These are phyloP conservation scores for Spilarctia lutea DNA, from an alignment of 2,888 invertebrate genomes.

Conservation along the genomic window DNA sequence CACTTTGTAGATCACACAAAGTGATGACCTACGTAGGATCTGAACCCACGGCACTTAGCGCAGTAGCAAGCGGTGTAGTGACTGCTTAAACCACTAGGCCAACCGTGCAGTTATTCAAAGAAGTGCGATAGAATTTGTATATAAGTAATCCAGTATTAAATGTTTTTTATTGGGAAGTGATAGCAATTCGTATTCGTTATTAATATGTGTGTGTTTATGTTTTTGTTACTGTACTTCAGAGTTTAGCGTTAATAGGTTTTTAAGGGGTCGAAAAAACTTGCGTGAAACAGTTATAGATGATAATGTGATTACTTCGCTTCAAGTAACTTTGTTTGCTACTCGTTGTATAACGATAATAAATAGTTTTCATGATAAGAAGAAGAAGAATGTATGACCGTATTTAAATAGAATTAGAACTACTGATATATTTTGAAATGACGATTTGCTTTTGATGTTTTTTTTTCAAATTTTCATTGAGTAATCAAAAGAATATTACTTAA, in stretches of 20 bases:
- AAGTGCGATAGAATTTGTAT: neutral
- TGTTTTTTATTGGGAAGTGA: neutral
- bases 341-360: neutral
- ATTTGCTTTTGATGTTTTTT: constrained; percentile 12
- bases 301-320: neutral
- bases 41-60: no score
- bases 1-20: no score
- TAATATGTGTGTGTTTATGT: neutral
- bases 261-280: neutral
- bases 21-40: no score
- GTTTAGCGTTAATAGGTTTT: neutral
- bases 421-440: neutral
- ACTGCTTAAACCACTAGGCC: no score
- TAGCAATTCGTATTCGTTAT: neutral
- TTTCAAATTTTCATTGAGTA: constrained; percentile 35
- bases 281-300: neutral
- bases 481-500: constrained; percentile 50
- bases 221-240: neutral
- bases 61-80: no score
- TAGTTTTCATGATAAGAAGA: neutral
- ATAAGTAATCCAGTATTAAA: neutral
- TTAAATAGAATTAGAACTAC: neutral
- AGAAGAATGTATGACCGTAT: neutral
- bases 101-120: no score
- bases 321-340: neutral